Conservation (phyloP, 2,888 invertebrate genomes). For the Tinea trinotella region DNA sequence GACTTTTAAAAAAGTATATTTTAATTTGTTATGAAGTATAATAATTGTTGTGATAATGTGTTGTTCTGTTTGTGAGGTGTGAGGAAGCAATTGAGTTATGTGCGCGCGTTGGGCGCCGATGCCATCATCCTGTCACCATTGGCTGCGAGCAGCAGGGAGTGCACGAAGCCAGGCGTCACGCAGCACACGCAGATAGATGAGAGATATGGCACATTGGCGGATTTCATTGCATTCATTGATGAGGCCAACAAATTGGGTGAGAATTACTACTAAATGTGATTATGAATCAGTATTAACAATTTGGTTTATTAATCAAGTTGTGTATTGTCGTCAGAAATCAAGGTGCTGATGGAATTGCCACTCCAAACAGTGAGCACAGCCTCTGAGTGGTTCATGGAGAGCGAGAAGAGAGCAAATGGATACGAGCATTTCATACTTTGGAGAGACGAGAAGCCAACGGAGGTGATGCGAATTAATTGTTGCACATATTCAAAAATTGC, state of each 20-base stretch:
- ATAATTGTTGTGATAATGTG: neutral
- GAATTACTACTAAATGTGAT: neutral
- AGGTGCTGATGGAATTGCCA: slow-evolving; percentile 47
- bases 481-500: too few relatives aligned
- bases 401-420: slow-evolving; percentile 66
- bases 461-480: slow-evolving; percentile 3
- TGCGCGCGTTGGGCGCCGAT: slow-evolving; percentile 53
- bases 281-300: neutral
- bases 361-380: slow-evolving; percentile 73
- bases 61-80: slow-evolving; percentile 33
- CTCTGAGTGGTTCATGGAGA: slow-evolving; percentile 83
- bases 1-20: too few relatives aligned
- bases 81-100: slow-evolving; percentile 52
- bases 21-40: neutral
- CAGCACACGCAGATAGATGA: slow-evolving; percentile 79
- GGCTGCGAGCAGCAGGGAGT: slow-evolving; percentile 57
- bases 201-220: slow-evolving; percentile 77
- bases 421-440: slow-evolving; percentile 84
- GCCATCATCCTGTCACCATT: slow-evolving; percentile 54
- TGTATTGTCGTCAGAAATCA: slow-evolving; percentile 49
- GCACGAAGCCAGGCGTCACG: slow-evolving; percentile 84
- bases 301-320: neutral
- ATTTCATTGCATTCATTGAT: slow-evolving; percentile 70
- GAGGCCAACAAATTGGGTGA: slow-evolving; percentile 62
- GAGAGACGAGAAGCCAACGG: slow-evolving; percentile 51